These are phyloP conservation scores for Saturnia japonica DNA, from an alignment of 2,888 invertebrate genomes.

Conservation along the genomic window DNA sequence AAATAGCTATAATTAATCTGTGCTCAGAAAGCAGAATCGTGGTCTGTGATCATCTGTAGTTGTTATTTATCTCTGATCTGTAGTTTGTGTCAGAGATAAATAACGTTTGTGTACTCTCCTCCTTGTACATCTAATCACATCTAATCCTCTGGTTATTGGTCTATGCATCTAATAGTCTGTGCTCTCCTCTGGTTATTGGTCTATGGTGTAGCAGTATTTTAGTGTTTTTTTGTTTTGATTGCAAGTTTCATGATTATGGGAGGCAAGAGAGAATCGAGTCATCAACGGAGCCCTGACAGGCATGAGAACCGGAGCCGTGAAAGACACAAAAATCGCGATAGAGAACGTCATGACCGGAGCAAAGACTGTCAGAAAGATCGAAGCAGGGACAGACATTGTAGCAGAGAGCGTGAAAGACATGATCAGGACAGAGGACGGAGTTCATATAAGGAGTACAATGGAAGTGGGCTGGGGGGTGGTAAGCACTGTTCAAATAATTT, in stretches of 20 bases:
- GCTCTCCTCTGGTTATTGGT: no score
- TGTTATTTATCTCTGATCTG: no score
- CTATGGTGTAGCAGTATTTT: no score
- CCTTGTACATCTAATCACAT: no score
- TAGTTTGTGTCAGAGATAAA: no score
- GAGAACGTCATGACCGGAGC: conserved; percentile 34
- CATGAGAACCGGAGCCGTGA: conserved; percentile 37
- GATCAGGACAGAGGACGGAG: conserved; percentile 47
- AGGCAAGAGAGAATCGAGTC: conserved; percentile 21
- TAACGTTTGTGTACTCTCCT: no score
- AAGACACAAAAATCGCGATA: conserved; percentile 31
- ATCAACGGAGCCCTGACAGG: conserved; percentile 38
- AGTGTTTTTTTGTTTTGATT: no score
- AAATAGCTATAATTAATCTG: no score
- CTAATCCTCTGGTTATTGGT: no score
- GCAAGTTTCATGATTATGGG: neutral
- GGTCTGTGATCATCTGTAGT: no score
- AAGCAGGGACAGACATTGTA: conserved; percentile 34
- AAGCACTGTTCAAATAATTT: conserved; percentile 11
- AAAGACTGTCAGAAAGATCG: conserved; percentile 27
- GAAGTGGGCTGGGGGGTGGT: conserved; percentile 63
- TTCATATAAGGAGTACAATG: conserved; percentile 46
- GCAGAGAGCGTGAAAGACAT: conserved; percentile 30
- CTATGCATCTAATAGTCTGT: no score
- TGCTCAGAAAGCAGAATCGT: no score